Evolutionary conservation across 2,113 vertebrate species (phyloP), one percentile per base, ranked within the genome.

Genomic region (Pachycephala philippinensis): DNA sequence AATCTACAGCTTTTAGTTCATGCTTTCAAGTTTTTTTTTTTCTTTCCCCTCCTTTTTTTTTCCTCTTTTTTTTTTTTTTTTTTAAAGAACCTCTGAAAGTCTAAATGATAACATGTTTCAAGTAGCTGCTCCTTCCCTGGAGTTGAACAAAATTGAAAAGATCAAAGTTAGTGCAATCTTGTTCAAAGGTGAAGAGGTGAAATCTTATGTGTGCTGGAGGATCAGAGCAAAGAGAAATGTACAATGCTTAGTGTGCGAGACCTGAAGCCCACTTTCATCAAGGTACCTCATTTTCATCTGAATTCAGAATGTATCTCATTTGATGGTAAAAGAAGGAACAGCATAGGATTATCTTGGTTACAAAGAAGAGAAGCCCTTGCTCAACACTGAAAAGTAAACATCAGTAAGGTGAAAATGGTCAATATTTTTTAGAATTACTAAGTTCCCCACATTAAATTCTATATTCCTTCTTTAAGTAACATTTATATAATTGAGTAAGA

Each of bases 121-220:
- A 97, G 87, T 87, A 93, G 70, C 65, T 95, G 65, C 59, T 95
- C 86, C 84, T 97, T 97, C 93, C 94, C 83, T 95, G 69, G 85
- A 97, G 75, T 88, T 94, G 95, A 95, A 95, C 90, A 96, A 96
- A 97, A 96, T 60, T 93, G 96, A 97, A 97, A 93, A 97, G 94
- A 97, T 96, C 88, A 90, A 96, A 94, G 95, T 97, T 94, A 96
- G 76, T 53, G 81, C 82, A 87, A 86, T 71, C 93, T 89, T 91
- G 70, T 94, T 98, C 42, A 94, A 96, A 98, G 95, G 87, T 92
- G 83, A 97, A 89, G 60, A 97, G 82, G 65, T 86, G 85, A 97
- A 96, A 90, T 80, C 77, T 93, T 96, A 89, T 82, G 93, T 91
- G 78, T 90, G 77, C 69, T 82, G 72, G 47, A 97, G 82, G 96